These are phyloP conservation scores for Drosophila suzukii DNA, from an alignment of 1,140 invertebrate species.

Conservation along the genomic window DNA sequence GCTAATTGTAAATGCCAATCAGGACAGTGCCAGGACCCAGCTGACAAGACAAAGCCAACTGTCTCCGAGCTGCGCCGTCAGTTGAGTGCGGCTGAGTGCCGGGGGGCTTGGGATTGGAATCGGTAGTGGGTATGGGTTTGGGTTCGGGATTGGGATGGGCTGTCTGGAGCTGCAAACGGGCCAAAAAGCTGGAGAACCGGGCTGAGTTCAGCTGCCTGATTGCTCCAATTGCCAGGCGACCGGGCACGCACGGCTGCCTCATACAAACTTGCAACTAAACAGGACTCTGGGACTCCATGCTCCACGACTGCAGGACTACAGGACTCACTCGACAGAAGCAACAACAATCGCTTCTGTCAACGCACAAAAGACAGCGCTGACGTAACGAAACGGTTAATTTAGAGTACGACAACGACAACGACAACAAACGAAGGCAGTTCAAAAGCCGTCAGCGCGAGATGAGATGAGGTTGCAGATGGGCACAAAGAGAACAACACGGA, in stretches of 20 bases:
- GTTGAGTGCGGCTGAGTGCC: slow-evolving; percentile 8
- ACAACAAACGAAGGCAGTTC: slow-evolving; percentile 59
- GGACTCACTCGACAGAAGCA: slow-evolving; percentile 14
- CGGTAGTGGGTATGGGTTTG: neutral
- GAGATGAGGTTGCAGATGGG: slow-evolving; percentile 48
- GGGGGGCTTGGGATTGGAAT: neutral
- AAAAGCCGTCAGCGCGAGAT: slow-evolving; percentile 56
- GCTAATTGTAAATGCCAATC: slow-evolving; percentile 84
- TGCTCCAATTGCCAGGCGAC: slow-evolving; percentile 75
- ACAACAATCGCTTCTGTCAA: slow-evolving; percentile 55
- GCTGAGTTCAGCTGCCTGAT: slow-evolving; percentile 65
- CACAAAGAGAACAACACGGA: slow-evolving; percentile 51
- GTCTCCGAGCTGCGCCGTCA: slow-evolving; percentile 26
- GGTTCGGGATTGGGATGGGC: slow-evolving; percentile 1
- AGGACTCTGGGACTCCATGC: slow-evolving; percentile 24
- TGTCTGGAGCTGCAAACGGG: slow-evolving; percentile 44
- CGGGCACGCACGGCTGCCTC: slow-evolving; percentile 77
- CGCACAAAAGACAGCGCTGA: slow-evolving; percentile 75
- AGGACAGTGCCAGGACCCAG: slow-evolving; percentile 50
- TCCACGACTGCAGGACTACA: neutral
- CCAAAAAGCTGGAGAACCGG: slow-evolving; percentile 16
- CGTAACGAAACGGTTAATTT: slow-evolving; percentile 81
- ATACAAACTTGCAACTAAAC: slow-evolving; percentile 77
- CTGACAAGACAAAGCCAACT: slow-evolving; percentile 51
- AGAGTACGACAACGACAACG: slow-evolving; percentile 67